phyloP scores from a whole-genome alignment of 2,888 invertebrate genomes.

The Drosophila atroscutellata region DNA sequence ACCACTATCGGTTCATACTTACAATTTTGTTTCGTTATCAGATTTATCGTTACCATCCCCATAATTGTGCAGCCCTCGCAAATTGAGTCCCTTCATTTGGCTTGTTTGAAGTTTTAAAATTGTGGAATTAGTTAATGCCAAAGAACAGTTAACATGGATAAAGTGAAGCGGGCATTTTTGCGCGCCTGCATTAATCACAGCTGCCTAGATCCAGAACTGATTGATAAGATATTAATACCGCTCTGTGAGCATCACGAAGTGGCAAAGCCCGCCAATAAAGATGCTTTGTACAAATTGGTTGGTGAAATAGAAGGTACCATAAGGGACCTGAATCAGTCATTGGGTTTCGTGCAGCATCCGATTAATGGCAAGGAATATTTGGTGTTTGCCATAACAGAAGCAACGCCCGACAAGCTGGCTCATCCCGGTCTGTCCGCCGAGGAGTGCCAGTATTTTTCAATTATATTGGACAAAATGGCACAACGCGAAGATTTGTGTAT shows the following conservation, averaged over 20 bases:
- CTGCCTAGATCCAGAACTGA: conserved; percentile 48
- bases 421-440: conserved; percentile 55
- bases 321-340: conserved; percentile 42
- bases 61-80: conserved; percentile 30
- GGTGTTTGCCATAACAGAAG: conserved; percentile 59
- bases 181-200: conserved; percentile 68
- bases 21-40: neutral
- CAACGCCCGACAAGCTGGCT: conserved; percentile 49
- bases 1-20: neutral
- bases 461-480: conserved; percentile 54
- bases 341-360: conserved; percentile 56
- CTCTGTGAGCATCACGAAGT: conserved; percentile 54
- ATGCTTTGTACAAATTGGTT: conserved; percentile 52
- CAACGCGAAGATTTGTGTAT: conserved; percentile 42
- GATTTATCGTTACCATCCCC: neutral
- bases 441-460: conserved; percentile 63
- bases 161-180: conserved; percentile 52
- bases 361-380: conserved; percentile 57
- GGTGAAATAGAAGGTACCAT: conserved; percentile 39
- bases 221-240: conserved; percentile 52
- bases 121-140: neutral
- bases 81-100: conserved; percentile 1
- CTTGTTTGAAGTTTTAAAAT: neutral
- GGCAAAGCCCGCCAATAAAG: conserved; percentile 38
- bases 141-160: conserved; percentile 44